Evolutionary conservation across 2,797 vertebrate genomes (phyloP), one percentile per base, ranked within the genome.

Genomic region (Notamacropus eugenii): DNA sequence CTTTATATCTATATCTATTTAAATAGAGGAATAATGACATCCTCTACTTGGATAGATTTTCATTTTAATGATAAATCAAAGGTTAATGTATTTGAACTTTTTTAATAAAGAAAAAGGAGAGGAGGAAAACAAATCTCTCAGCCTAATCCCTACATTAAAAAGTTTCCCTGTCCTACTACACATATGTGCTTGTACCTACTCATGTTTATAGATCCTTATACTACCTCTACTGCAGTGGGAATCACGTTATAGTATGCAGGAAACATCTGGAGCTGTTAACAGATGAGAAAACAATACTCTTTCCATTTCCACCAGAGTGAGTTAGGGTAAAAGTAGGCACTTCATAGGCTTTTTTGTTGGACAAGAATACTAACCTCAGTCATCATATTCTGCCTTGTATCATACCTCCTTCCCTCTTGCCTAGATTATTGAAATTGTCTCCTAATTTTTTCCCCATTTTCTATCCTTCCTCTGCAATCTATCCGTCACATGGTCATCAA

Each of bases 21-120:
- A 14, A 4, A 67, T 67, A 96, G 34, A 57, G 95, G 95, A 93
- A 92, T 74, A 87, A 59, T 19, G 90, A 31, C 55, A 92, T 92
- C 92, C 93, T 31, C 12, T 34, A 62, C 5, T 62, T 62, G 59
- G 34, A 67, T 67, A 3, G 13, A 67, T 94, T 97, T 46, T 95
- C n/a, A 74, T 95, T 96, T 57, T 95, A 58, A 91, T 59, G 50
- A n/a, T 91, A 95, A 92, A 90, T 93, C 91, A 34, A n/a, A 34
- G 34, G 31, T n/a, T 67, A 59, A 59, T 31, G 29, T 58, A 58
- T 34, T 11, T 59, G 28, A 29, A 62, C 14, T 5, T n/a, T 67
- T 62, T 67, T 67, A 67, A 67, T 34, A n/a, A 67, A 40, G 1
- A 40, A 40, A n/a, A 67, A 67, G 34, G 5, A n/a, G 34, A n/a